Percentiles rank a stretch among this genome's conserved stretches.
Evolutionary conservation across 2,888 invertebrate genomes (phyloP).

Genomic region (Napeogenes sylphis): DNA sequence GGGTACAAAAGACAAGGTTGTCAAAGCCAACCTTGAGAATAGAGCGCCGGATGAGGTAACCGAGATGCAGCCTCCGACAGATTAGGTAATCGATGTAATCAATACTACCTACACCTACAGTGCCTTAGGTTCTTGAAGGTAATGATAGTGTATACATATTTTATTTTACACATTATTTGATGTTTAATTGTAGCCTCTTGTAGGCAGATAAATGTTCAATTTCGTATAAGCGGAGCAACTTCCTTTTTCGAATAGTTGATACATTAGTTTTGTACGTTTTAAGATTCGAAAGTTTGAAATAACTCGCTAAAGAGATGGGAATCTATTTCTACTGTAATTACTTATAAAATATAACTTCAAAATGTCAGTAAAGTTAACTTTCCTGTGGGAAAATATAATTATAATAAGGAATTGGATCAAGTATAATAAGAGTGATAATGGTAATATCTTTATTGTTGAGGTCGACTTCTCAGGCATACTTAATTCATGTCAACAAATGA

Average conservation of each 20-base stretch:
- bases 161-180: not conserved
- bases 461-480: slow-evolving; percentile 25
- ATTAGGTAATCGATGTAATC: slow-evolving; percentile 48
- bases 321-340: not conserved
- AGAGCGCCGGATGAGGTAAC: slow-evolving; percentile 44
- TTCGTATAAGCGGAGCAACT: no score
- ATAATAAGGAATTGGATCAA: slow-evolving; percentile 50
- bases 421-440: slow-evolving; percentile 31
- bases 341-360: not conserved
- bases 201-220: no score
- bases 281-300: no score
- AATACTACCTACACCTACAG: slow-evolving; percentile 6
- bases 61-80: slow-evolving; percentile 40
- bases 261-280: no score
- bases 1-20: slow-evolving; percentile 17
- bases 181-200: no score
- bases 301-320: no score
- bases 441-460: slow-evolving; percentile 26
- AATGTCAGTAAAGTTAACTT: slow-evolving; percentile 17
- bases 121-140: not conserved
- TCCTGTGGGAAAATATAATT: slow-evolving; percentile 22
- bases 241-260: no score
- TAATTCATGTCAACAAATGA: slow-evolving; percentile 33
- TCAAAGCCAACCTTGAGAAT: slow-evolving; percentile 28
- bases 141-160: slow-evolving; percentile 9